phyloP scores from a whole-genome alignment of 2,888 invertebrate genomes.

The Limulus polyphemus region DNA sequence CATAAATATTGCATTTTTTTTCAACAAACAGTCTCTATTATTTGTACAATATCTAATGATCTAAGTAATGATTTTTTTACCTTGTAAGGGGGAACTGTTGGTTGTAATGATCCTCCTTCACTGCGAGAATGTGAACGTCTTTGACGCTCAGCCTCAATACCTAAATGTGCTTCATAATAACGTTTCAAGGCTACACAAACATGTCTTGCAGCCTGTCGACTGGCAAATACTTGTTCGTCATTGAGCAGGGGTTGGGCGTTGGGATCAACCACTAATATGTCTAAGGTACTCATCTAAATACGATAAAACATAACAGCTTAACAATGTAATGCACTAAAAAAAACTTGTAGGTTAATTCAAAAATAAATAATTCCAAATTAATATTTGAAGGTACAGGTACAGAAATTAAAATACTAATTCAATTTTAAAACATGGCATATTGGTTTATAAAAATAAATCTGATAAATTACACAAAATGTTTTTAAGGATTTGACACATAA shows the following conservation, averaged over 20 bases:
- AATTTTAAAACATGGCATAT: no score
- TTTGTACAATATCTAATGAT: no score
- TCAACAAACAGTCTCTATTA: no score
- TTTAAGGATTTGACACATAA: no score
- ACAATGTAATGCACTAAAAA: background rate
- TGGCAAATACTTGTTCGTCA: slow-evolving; percentile 82
- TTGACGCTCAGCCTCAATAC: slow-evolving; percentile 59
- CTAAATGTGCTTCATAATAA: slow-evolving; percentile 82
- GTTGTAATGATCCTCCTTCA: slow-evolving; percentile 44
- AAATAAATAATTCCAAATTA: no score
- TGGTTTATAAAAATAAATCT: no score
- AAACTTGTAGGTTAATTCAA: background rate
- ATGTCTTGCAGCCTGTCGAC: slow-evolving; percentile 76
- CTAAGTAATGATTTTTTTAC: slow-evolving; percentile 29
- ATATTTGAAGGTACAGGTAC: no score
- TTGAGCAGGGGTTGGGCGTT: slow-evolving; percentile 44
- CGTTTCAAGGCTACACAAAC: slow-evolving; percentile 77
- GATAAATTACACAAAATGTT: no score
- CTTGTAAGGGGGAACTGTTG: slow-evolving; percentile 41
- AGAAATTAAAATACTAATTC: no score
- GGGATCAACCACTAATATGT: slow-evolving; percentile 56
- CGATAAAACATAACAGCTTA: slow-evolving; percentile 2
- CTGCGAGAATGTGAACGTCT: slow-evolving; percentile 34
- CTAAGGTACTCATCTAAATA: slow-evolving; percentile 62
- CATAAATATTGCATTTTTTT: no score